These are phyloP conservation scores for Platycheirus rosarum DNA, from an alignment of 2,888 invertebrate species.

Conservation along the genomic window DNA sequence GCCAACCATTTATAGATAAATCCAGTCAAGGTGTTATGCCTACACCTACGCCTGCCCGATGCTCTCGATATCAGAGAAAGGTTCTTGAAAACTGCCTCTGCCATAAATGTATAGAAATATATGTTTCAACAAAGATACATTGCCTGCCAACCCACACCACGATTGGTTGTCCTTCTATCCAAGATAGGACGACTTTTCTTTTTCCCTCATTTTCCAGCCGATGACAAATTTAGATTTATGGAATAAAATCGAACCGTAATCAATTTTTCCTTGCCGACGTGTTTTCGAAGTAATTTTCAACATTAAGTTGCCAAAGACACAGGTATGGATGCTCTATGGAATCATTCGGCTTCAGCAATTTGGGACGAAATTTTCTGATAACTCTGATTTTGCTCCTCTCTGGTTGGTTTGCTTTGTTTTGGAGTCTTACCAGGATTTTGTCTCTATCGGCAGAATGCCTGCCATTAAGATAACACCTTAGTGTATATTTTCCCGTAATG, in stretches of 20 bases:
- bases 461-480: conserved; percentile 59
- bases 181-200: no score
- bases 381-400: conserved; percentile 47
- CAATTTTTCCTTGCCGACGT: conserved; percentile 56
- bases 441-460: conserved; percentile 28
- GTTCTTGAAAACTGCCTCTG: conserved; percentile 33
- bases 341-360: conserved; percentile 30
- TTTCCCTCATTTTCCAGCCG: conserved; percentile 34
- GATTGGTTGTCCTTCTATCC: background rate
- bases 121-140: no score
- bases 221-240: conserved; percentile 73
- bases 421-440: conserved; percentile 22
- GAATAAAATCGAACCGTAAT: conserved; percentile 65
- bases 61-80: conserved; percentile 38
- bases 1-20: conserved; percentile 50
- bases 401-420: conserved; percentile 14
- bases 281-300: conserved; percentile 53
- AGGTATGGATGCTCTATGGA: conserved; percentile 33
- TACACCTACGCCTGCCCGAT: conserved; percentile 8
- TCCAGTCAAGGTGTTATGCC: conserved; percentile 44
- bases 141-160: background rate
- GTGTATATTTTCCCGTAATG: conserved; percentile 40
- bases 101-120: background rate
- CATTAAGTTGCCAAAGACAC: conserved; percentile 24
- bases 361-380: conserved; percentile 30